Conservation (phyloP, 1,140 invertebrate genomes). For the Alviniconcha marisindica region DNA sequence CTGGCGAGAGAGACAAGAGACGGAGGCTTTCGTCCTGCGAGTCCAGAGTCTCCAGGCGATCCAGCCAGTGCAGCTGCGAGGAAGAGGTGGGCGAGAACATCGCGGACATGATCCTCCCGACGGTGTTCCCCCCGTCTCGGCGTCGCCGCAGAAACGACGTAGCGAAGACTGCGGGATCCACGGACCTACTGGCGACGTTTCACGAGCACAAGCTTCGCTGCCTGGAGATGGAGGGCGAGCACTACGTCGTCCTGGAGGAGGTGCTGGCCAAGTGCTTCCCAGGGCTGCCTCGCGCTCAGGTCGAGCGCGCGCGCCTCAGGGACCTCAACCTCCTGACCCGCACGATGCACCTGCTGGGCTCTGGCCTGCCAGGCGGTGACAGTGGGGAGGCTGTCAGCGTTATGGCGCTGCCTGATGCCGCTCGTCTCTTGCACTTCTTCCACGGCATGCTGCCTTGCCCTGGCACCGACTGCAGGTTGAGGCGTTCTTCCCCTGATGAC, state of each 20-base stretch:
- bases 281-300: slow-evolving; percentile 2
- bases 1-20: neutral
- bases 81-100: slow-evolving; percentile 8
- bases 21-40: neutral
- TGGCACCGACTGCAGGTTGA: slow-evolving; percentile 15
- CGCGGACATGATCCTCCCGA: slow-evolving; percentile 26
- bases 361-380: neutral
- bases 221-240: slow-evolving; percentile 30
- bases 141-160: neutral
- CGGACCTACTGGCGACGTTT: slow-evolving; percentile 13
- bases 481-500: neutral
- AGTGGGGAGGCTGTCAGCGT: neutral
- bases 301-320: neutral
- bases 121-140: neutral
- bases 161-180: neutral
- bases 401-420: slow-evolving; percentile 15
- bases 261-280: slow-evolving; percentile 33
- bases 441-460: slow-evolving; percentile 36
- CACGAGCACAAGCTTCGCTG: slow-evolving; percentile 26
- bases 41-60: neutral
- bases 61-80: neutral
- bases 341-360: slow-evolving; percentile 17
- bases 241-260: slow-evolving; percentile 27
- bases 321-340: slow-evolving; percentile 24
- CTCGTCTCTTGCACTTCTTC: slow-evolving; percentile 25